These are phyloP conservation scores for Accipiter virgatus DNA, from an alignment of 2,113 vertebrate genomes.

Conservation along the genomic window DNA sequence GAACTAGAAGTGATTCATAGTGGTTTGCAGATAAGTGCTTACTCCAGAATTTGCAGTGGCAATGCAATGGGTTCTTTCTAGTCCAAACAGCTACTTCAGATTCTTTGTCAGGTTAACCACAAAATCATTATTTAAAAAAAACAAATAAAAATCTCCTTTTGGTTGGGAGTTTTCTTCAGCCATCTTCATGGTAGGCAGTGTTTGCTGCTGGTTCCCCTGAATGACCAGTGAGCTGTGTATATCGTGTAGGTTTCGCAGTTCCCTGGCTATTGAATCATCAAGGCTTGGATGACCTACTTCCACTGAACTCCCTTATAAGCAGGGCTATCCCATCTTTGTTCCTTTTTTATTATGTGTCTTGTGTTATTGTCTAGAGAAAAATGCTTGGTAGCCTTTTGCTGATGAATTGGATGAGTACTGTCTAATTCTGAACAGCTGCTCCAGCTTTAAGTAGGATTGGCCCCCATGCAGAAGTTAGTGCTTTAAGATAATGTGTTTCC, in stretches of 20 bases:
- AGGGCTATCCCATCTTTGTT: not conserved
- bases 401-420: not conserved
- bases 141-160: not conserved
- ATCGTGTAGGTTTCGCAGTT: not conserved
- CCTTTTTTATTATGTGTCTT: not conserved
- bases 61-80: not conserved
- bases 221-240: not conserved
- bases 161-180: not conserved
- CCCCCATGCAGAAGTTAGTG: not conserved
- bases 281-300: not conserved
- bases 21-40: not conserved
- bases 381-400: not conserved
- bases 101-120: not conserved
- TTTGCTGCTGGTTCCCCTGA: not conserved
- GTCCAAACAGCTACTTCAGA: not conserved
- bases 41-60: not conserved
- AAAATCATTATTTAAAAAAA: not conserved
- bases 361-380: not conserved
- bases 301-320: not conserved
- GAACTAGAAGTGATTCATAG: not conserved
- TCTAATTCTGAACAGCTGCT: not conserved
- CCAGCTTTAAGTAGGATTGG: not conserved
- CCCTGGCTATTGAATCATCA: not conserved
- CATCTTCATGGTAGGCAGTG: not conserved
- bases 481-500: not conserved